Evolutionary conservation across 2,888 invertebrate species (phyloP), one percentile per base, ranked within the genome.

Genomic region (Dysmachus trigonus): DNA sequence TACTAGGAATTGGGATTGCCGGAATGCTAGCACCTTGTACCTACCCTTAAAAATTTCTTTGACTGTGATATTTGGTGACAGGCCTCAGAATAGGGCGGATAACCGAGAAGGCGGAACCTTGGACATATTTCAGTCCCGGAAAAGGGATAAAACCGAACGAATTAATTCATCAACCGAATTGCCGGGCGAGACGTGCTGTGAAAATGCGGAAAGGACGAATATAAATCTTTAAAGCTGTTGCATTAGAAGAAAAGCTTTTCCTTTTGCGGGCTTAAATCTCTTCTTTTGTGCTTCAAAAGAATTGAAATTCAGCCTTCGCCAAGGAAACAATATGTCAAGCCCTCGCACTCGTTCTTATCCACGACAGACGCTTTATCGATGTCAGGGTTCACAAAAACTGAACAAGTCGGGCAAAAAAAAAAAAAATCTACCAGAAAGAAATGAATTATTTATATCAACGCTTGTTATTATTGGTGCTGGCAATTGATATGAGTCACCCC

Each of bases 241-340:
- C 62, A 62, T 81, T 81, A 81, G 8, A 77, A 53, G 81, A 13
- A 81, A 53, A 81, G 27, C 27, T 27, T 62, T 62, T 62, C 81
- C 62, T 81, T 62, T 81, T 22, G 33, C n/a, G n/a, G 31, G 33
- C 33, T 53, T 81, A 81, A 81, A 81, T 81, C 81, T 62, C 18
- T 81, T 13, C 31, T 47, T 33, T 81, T 81, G 81, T 81, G 35
- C 35, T 62, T 62, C 51, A 31, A 81, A 81, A 31, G 81, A 81
- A 81, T 81, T 81, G 81, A 81, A 81, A 81, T 81, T 81, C 81
- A 33, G 81, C 81, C 22, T 81, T 81, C 53, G 62, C 33, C 31
- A 15, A 53, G 81, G 81, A 81, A 81, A 81, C 81, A 81, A 81
- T 81, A 81, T 81, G 81, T 81, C 81, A 81, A 81, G 33, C 81